Evolutionary conservation across 1,140 invertebrate species (phyloP).

Genomic region (Pentalonia nigronervosa): DNA sequence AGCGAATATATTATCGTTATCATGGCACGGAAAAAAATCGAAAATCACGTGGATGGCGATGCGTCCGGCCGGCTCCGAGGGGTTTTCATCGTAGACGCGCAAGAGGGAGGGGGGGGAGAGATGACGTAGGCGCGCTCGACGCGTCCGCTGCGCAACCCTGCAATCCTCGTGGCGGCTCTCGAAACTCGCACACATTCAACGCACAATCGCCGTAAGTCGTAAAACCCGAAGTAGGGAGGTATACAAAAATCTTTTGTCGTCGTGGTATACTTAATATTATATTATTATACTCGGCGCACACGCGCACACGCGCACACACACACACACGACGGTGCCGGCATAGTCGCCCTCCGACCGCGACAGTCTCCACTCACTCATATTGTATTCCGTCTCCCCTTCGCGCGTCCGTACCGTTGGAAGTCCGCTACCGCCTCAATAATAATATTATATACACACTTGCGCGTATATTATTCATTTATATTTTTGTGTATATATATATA

Average conservation of each 20-base stretch:
- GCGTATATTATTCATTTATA: neutral
- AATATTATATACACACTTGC: too few relatives aligned
- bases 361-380: neutral
- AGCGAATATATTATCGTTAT: neutral
- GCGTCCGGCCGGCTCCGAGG: neutral
- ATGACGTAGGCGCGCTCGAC: neutral
- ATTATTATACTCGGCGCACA: too few relatives aligned
- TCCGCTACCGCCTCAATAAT: too few relatives aligned
- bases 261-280: too few relatives aligned
- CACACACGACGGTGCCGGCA: too few relatives aligned
- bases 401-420: neutral
- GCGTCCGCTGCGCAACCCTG: neutral
- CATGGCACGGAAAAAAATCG: neutral
- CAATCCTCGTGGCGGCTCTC: too few relatives aligned
- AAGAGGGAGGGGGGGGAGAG: too few relatives aligned
- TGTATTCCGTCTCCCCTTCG: neutral
- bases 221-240: too few relatives aligned
- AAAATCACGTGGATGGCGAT: neutral
- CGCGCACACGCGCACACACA: too few relatives aligned
- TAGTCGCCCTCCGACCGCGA: neutral
- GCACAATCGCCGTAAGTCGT: neutral
- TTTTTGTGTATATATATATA: neutral
- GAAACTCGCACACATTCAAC: neutral
- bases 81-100: neutral
- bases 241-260: too few relatives aligned